Percentiles rank a stretch among this genome's conserved stretches.
Evolutionary conservation across 2,113 vertebrate species (phyloP).

Genomic region (Rhinopithecus roxellana): DNA sequence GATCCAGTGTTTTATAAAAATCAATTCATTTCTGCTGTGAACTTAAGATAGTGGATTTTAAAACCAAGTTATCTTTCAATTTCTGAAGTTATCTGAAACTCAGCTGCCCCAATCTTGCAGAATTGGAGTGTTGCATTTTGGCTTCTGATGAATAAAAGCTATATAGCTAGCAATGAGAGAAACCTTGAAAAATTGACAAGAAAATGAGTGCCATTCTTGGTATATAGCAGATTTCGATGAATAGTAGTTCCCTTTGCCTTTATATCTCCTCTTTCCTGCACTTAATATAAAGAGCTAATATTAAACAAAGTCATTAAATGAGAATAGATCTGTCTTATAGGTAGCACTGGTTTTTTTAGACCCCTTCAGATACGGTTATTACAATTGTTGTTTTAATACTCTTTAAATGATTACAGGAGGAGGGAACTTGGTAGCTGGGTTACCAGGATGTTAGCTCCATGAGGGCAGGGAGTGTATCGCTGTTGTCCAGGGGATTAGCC

Average conservation of each 20-base stretch:
- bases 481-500: not conserved
- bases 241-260: not conserved
- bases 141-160: not conserved
- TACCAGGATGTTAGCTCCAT: not conserved
- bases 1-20: conserved; percentile 21
- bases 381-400: not conserved
- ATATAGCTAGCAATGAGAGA: not conserved
- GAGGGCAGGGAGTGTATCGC: not conserved
- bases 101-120: not conserved
- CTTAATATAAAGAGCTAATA: not conserved
- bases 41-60: conserved; percentile 8
- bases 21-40: not conserved
- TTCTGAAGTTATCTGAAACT: not conserved
- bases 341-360: not conserved
- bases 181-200: not conserved
- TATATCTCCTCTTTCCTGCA: not conserved
- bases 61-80: not conserved
- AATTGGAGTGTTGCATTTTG: not conserved
- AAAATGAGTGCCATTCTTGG: not conserved
- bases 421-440: not conserved
- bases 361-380: not conserved
- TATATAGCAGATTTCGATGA: not conserved
- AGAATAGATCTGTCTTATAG: not conserved
- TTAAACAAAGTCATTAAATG: not conserved
- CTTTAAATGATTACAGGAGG: not conserved